These are phyloP conservation scores for Cottoperca gobio DNA, from an alignment of 2,797 vertebrate genomes.

Conservation along the genomic window DNA sequence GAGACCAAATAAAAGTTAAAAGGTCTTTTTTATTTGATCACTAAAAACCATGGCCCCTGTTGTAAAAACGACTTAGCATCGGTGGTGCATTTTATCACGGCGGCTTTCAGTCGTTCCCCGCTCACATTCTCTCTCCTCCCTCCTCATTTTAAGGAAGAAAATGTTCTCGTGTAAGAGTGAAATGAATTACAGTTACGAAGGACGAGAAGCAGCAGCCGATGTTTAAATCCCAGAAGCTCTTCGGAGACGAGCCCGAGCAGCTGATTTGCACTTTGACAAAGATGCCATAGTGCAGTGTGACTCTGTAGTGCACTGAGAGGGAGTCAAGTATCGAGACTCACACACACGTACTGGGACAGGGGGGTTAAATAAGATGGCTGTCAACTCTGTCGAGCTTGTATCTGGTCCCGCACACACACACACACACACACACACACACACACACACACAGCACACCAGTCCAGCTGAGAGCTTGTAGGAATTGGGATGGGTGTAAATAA, in stretches of 20 bases:
- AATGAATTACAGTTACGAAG: constrained; percentile 39
- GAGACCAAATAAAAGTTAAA: constrained; percentile 85
- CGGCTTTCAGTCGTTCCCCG: background rate
- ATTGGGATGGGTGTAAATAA: constrained; percentile 83
- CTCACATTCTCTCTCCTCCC: constrained; percentile 16
- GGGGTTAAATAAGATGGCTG: constrained; percentile 76
- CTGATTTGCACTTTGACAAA: constrained; percentile 57
- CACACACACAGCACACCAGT: constrained; percentile 50
- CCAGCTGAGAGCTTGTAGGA: constrained; percentile 74
- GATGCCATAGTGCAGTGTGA: constrained; percentile 40
- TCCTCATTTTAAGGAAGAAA: background rate
- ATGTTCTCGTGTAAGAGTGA: background rate
- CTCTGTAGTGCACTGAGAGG: constrained; percentile 48
- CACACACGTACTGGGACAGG: constrained; percentile 49
- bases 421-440: constrained; percentile 39
- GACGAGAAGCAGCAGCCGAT: constrained; percentile 29
- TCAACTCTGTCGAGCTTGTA: constrained; percentile 60
- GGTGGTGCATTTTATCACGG: constrained; percentile 70
- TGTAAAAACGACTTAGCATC: constrained; percentile 68
- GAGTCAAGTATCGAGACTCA: constrained; percentile 58
- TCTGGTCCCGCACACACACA: constrained; percentile 27
- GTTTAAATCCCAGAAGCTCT: constrained; percentile 30
- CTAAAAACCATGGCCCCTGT: constrained; percentile 78
- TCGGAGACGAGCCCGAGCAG: constrained; percentile 4
- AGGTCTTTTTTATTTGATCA: constrained; percentile 84